Conservation (phyloP, 2,888 invertebrate genomes). For the Chloromyia formosa region DNA sequence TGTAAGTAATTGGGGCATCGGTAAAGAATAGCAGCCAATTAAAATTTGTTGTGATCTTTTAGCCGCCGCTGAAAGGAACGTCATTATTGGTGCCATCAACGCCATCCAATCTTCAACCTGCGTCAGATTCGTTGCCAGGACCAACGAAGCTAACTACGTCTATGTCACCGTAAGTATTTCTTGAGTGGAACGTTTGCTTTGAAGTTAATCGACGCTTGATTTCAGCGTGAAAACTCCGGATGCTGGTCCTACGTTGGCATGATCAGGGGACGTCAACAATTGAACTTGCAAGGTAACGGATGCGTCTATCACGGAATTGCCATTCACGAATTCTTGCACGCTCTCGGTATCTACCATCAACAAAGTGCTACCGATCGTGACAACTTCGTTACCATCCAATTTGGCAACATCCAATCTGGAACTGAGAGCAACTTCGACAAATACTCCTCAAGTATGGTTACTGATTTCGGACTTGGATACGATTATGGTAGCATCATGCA, state of each 20-base stretch:
- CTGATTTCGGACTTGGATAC: conserved; percentile 70
- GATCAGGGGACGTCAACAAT: conserved; percentile 62
- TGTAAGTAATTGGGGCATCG: conserved; percentile 32
- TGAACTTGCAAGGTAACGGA: conserved; percentile 64
- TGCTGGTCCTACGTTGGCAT: conserved; percentile 67
- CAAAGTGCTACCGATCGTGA: conserved; percentile 77
- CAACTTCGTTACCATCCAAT: conserved; percentile 71
- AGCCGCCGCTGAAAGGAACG: neutral
- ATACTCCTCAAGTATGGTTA: conserved; percentile 67
- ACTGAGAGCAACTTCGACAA: conserved; percentile 65
- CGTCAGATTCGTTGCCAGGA: neutral
- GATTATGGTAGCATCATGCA: conserved; percentile 75
- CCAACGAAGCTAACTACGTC: neutral
- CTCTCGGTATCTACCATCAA: conserved; percentile 79
- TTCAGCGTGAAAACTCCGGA: conserved; percentile 54
- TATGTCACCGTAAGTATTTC: conserved; percentile 2
- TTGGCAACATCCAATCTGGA: conserved; percentile 72
- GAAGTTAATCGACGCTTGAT: neutral
- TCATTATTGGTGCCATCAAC: neutral
- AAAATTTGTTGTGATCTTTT: neutral
- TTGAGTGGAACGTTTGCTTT: neutral
- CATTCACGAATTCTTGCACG: conserved; percentile 77
- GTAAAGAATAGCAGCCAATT: too few relatives aligned
- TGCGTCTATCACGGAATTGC: conserved; percentile 69
- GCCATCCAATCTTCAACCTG: neutral